phyloP scores from a whole-genome alignment of 2,888 invertebrate genomes.

The Volucella bombylans region DNA sequence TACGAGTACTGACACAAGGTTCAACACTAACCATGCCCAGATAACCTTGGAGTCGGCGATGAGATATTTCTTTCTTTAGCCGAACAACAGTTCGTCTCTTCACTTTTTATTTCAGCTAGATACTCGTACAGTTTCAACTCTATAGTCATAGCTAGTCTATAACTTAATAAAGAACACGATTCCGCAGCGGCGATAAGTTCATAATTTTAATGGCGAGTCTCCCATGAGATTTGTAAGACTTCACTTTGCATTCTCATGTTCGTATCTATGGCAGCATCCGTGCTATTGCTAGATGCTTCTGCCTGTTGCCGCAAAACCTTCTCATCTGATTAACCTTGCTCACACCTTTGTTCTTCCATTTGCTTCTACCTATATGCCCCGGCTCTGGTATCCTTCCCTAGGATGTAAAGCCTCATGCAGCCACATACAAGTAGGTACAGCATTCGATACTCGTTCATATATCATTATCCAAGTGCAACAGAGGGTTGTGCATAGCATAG shows the following conservation, averaged over 20 bases:
- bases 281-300: neutral
- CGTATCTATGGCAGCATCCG: constrained; percentile 34
- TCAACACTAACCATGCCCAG: constrained; percentile 42
- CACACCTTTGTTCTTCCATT: constrained; percentile 62
- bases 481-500: no score
- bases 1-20: neutral
- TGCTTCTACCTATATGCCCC: neutral
- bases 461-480: no score
- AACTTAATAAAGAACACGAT: constrained; percentile 74
- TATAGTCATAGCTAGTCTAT: constrained; percentile 31
- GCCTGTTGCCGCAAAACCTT: constrained; percentile 50
- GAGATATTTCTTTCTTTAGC: constrained; percentile 54
- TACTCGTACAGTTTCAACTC: neutral
- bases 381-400: constrained; percentile 9
- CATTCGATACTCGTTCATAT: no score
- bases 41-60: constrained; percentile 72
- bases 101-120: constrained; percentile 50
- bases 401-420: neutral
- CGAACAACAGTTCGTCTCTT: constrained; percentile 44
- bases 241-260: constrained; percentile 69
- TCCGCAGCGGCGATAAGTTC: constrained; percentile 65
- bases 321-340: constrained; percentile 71
- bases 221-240: constrained; percentile 71
- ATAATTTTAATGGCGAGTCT: constrained; percentile 68
- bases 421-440: no score